phyloP scores from a whole-genome alignment of 2,888 invertebrate genomes.

The Nomada flava region DNA sequence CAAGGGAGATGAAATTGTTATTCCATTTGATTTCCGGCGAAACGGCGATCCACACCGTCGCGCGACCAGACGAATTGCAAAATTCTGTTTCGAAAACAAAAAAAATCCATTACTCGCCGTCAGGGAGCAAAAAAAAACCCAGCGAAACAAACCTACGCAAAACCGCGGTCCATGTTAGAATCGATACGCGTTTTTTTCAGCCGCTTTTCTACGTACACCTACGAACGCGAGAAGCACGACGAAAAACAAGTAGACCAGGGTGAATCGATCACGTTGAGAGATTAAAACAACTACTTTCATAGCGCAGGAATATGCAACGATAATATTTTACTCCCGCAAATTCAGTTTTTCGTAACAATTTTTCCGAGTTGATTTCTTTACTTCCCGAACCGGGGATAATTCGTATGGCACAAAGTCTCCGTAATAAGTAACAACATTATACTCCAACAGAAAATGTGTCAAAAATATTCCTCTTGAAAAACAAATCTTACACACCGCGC shows the following conservation, averaged over 20 bases:
- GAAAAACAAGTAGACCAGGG: neutral
- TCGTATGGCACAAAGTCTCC: no score
- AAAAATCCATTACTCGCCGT: constrained; percentile 19
- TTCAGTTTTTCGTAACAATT: no score
- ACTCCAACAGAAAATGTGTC: no score
- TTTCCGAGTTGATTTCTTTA: no score
- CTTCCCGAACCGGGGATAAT: no score
- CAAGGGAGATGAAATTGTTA: constrained; percentile 32
- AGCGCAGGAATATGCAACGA: no score
- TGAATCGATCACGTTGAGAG: neutral
- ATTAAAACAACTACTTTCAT: no score
- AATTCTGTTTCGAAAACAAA: constrained; percentile 30
- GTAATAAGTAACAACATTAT: no score
- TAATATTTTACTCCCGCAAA: no score
- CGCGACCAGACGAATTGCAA: constrained; percentile 12
- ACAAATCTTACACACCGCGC: no score
- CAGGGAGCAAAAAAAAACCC: neutral
- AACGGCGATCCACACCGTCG: neutral
- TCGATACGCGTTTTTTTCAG: neutral
- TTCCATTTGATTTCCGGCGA: constrained; percentile 14
- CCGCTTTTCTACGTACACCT: neutral
- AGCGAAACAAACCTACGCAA: neutral
- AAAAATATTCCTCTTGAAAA: no score
- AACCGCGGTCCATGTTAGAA: constrained; percentile 3
- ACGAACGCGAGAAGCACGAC: neutral